Percentiles rank a stretch among this genome's conserved stretches.
Evolutionary conservation across 2,888 invertebrate genomes (phyloP).

Genomic region (Parelbella ahira): DNA sequence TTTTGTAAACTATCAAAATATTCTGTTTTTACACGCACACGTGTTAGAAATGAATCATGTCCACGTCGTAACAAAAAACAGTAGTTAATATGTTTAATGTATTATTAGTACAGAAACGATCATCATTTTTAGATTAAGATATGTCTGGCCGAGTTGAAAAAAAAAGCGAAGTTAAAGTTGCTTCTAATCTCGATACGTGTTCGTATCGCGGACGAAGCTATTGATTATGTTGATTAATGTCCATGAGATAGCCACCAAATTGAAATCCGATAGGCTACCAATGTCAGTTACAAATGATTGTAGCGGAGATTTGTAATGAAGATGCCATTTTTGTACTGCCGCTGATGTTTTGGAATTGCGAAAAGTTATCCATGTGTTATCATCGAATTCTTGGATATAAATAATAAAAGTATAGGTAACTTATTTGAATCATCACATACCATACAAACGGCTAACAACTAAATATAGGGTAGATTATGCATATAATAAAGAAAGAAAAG

Average conservation of each 20-base stretch:
- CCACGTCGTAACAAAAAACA: neutral
- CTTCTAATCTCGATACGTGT: constrained; percentile 22
- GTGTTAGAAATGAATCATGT: neutral
- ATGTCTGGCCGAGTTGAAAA: no score
- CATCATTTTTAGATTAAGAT: constrained; percentile 1
- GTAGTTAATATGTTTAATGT: neutral
- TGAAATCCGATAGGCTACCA: constrained; percentile 36
- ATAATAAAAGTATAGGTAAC: no score
- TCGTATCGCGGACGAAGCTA: constrained; percentile 20
- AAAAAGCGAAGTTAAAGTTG: no score
- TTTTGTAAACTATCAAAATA: neutral
- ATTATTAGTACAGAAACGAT: neutral
- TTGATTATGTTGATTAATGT: constrained; percentile 37
- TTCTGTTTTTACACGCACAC: neutral
- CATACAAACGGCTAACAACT: no score
- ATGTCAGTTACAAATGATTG: constrained; percentile 51
- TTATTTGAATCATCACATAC: no score
- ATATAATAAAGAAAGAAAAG: no score
- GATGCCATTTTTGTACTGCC: constrained; percentile 8
- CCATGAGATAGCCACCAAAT: constrained; percentile 36
- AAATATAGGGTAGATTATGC: no score
- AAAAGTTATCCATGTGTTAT: constrained; percentile 7
- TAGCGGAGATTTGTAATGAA: constrained; percentile 14
- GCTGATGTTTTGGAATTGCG: constrained; percentile 5
- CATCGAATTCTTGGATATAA: no score